Base-by-base conservation (phyloP, 2,113 vertebrate genomes). In the Mixornis gularis region DNA sequence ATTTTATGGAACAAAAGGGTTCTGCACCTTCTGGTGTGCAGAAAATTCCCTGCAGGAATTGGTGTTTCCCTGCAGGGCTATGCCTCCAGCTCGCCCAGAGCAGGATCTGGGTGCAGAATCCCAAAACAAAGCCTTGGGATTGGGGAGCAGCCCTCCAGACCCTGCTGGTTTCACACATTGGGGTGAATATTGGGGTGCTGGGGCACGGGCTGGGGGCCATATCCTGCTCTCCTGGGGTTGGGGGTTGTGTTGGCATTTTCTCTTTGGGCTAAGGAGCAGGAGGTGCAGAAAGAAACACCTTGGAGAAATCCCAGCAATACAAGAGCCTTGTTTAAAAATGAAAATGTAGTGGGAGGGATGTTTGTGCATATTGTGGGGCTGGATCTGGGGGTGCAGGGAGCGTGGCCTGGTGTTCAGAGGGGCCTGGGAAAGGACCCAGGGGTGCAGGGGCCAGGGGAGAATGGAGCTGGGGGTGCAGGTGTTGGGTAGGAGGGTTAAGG, bases 271-370 rank as follows among this genome's bases (percentile, higher is more conserved):
- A 29, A 24, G 5, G 70, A 59, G 40, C 1, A 21, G 4, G 9
- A 18, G 15, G 0, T 5, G 5, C 8, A 14, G 26, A 8, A 16
- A 4, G 12, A 12, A 25, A 12, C 6, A 0, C 2, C 36, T 17
- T 13, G 29, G 30, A 22, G 34, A 18, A 44, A 46, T 24, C 29
- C 40, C 32, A 6, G 5, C 24, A 4, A 0, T 0, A 5, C 26
- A 5, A 38, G 3, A 25, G 53, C 4, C 1, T 8, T 6, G 32
- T 51, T 14, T 38, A 4, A 36, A 53, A 64, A 30, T 9, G 1
- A 4, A 3, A 13, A 58, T 48, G 2, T 4, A 1, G 6, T 20
- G 9, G 11, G 29, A 8, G 40, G 25, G 24, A 24, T 3, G 7
- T 4, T 8, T 26, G 49, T 18, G 46, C 3, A 0, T 5, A 7